A percentile compares a stretch with the other conserved stretches of the same genome.
phyloP scores from a whole-genome alignment of 92 coral and sea anemone genomes.

The Parazoanthus darwini region DNA sequence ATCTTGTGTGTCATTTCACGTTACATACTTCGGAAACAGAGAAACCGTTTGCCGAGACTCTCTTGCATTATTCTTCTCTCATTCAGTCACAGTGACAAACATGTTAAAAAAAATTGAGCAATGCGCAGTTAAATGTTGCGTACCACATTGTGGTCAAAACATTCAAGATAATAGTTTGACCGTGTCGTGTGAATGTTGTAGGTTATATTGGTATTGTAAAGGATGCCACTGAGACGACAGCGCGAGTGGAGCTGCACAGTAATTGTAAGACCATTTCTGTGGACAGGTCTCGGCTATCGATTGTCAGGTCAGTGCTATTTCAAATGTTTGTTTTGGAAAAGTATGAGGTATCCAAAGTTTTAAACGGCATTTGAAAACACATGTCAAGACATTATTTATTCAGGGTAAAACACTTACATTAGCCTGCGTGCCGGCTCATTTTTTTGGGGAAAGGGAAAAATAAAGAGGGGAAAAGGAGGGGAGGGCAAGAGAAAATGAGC shows the following conservation, averaged over 20 bases:
- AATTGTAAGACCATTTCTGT: conserved; percentile 96
- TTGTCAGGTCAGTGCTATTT: conserved; percentile 67
- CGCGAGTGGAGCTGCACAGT: conserved; percentile 98
- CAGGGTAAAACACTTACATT: too few species aligned
- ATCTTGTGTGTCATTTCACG: too few species aligned
- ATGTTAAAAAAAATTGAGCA: too few species aligned
- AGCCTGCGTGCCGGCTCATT: too few species aligned
- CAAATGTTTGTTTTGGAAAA: neutral
- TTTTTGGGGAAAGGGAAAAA: too few species aligned
- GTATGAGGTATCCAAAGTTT: neutral
- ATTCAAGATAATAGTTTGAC: neutral
- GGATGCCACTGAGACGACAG: conserved; percentile 99
- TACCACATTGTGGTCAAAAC: too few species aligned
- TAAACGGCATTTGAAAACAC: neutral
- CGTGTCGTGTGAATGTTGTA: conserved; percentile 2
- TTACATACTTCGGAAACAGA: too few species aligned
- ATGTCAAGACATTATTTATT: too few species aligned
- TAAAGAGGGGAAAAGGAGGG: too few species aligned
- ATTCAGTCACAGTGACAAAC: neutral
- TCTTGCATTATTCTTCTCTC: neutral
- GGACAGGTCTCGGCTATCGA: conserved; percentile 80
- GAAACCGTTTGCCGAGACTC: too few species aligned
- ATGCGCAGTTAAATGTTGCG: too few species aligned
- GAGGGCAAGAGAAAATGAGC: too few species aligned
- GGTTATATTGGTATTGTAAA: conserved; percentile 99